A percentile compares a stretch with the other conserved stretches of the same genome.
phyloP scores from a whole-genome alignment of 2,888 invertebrate species.

The Pterostichus niger region DNA sequence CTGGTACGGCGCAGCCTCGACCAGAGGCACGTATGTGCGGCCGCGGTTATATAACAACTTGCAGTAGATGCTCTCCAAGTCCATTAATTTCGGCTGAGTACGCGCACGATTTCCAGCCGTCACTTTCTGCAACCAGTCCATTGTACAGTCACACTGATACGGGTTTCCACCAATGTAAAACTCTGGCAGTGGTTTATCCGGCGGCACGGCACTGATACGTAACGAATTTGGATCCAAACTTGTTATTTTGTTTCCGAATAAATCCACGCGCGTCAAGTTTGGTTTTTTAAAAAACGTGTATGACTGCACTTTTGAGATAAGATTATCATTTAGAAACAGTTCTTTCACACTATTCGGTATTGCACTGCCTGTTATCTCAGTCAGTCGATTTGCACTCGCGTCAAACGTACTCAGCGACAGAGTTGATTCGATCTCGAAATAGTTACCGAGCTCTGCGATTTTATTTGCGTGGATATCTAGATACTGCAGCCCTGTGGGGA shows the following conservation, averaged over 20 bases:
- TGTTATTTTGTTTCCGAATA: constrained; percentile 89
- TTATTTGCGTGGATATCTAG: constrained; percentile 91
- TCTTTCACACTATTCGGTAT: constrained; percentile 91
- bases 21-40: constrained; percentile 85
- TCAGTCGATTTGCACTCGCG: constrained; percentile 89
- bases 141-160: constrained; percentile 92
- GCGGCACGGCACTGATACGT: constrained; percentile 87
- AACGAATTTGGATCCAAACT: constrained; percentile 87
- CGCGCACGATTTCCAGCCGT: constrained; percentile 86
- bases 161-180: constrained; percentile 93
- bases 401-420: constrained; percentile 89
- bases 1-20: constrained; percentile 89
- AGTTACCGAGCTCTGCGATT: constrained; percentile 90
- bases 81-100: constrained; percentile 90
- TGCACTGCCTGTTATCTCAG: constrained; percentile 89
- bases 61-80: constrained; percentile 90
- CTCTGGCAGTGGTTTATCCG: constrained; percentile 86
- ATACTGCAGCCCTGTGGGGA: constrained; percentile 91
- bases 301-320: constrained; percentile 90
- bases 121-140: constrained; percentile 94
- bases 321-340: constrained; percentile 88
- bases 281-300: constrained; percentile 93
- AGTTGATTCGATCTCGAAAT: constrained; percentile 90
- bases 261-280: constrained; percentile 89
- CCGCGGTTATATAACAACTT: constrained; percentile 89